Percentiles rank a stretch among this genome's conserved stretches.
Conservation (phyloP, 2,888 invertebrate species). For the Tipula vernalis region DNA sequence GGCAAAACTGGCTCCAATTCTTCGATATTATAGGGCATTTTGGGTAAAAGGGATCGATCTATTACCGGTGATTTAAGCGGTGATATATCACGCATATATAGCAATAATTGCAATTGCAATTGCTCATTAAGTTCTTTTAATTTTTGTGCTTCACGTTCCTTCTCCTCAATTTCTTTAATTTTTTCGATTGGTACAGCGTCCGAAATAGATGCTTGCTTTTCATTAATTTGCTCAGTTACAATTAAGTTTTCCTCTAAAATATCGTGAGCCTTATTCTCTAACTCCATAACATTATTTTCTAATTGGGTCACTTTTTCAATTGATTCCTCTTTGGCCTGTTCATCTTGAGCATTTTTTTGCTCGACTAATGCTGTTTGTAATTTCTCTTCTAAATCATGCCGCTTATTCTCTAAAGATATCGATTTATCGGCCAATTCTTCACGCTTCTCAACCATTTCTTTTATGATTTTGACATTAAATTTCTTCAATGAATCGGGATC, state of each 20-base stretch:
- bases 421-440: constrained; percentile 41
- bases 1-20: constrained; percentile 45
- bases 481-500: constrained; percentile 43
- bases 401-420: constrained; percentile 43
- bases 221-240: constrained; percentile 29
- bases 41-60: constrained; percentile 41
- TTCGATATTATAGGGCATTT: constrained; percentile 30
- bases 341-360: constrained; percentile 35
- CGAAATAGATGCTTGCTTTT: constrained; percentile 26
- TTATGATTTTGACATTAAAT: constrained; percentile 36
- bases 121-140: constrained; percentile 13
- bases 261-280: constrained; percentile 44
- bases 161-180: background rate
- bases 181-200: background rate
- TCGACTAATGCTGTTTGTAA: background rate
- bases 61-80: constrained; percentile 35
- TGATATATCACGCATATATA: too few relatives aligned
- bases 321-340: constrained; percentile 23
- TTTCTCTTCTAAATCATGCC: constrained; percentile 38
- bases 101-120: too few relatives aligned
- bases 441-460: constrained; percentile 41
- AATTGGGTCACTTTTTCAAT: background rate
- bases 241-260: constrained; percentile 31
- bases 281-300: constrained; percentile 42
- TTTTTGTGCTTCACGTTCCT: background rate